phyloP scores from a whole-genome alignment of 1,140 invertebrate genomes.

The Drosophila mojavensis region DNA sequence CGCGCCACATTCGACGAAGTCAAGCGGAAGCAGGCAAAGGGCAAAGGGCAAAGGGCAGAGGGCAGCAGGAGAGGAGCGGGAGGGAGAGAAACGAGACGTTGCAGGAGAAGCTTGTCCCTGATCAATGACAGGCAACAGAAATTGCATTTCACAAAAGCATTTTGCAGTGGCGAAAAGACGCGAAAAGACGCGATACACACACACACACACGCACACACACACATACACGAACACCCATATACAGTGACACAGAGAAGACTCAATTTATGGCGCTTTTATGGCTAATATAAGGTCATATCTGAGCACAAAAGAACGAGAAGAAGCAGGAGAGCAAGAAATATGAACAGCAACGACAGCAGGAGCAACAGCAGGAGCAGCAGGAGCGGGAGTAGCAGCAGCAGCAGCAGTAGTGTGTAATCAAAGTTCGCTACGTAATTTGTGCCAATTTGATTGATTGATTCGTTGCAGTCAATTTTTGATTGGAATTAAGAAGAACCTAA shows the following conservation, averaged over 20 bases:
- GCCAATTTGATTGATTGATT: slow-evolving; percentile 24
- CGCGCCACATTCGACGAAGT: slow-evolving; percentile 21
- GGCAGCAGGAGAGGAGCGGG: neutral
- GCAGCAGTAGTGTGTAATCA: slow-evolving; percentile 11
- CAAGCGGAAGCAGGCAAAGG: slow-evolving; percentile 7
- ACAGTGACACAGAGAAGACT: slow-evolving; percentile 6
- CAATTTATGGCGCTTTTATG: slow-evolving; percentile 69
- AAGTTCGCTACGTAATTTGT: slow-evolving; percentile 3
- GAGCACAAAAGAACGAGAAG: neutral
- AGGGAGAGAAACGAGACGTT: neutral
- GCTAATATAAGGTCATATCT: slow-evolving; percentile 50
- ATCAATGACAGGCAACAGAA: slow-evolving; percentile 42
- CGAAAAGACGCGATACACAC: slow-evolving; percentile 4
- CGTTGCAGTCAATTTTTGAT: slow-evolving; percentile 21
- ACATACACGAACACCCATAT: neutral
- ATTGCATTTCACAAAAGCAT: slow-evolving; percentile 56
- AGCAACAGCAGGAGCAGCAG: neutral
- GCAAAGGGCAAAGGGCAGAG: neutral
- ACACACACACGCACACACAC: neutral
- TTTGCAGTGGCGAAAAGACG: slow-evolving; percentile 27
- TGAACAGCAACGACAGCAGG: neutral
- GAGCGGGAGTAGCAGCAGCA: neutral
- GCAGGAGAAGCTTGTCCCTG: slow-evolving; percentile 2
- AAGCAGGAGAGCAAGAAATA: neutral
- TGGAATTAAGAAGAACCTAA: slow-evolving; percentile 12